Evolutionary conservation across 2,888 invertebrate genomes (phyloP).

Genomic region (Melipona beecheii): DNA sequence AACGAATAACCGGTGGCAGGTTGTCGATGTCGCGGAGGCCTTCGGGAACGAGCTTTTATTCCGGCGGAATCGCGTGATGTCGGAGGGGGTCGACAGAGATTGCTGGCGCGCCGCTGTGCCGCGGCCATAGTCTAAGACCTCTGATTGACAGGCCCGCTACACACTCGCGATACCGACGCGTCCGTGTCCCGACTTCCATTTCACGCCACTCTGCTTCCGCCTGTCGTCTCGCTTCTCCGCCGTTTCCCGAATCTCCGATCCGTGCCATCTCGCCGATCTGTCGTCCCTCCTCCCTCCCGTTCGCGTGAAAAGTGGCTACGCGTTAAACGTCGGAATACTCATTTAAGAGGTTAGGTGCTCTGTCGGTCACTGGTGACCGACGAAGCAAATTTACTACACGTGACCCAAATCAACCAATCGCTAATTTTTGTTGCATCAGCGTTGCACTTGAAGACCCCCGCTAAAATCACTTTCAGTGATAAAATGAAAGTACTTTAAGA

Average conservation of each 20-base stretch:
- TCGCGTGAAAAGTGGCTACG: no score
- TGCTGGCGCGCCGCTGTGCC: slow-evolving; percentile 46
- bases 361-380: no score
- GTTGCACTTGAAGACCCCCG: no score
- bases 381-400: no score
- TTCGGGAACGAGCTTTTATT: slow-evolving; percentile 54
- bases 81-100: slow-evolving; percentile 53
- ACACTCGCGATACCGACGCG: slow-evolving; percentile 64
- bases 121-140: slow-evolving; percentile 64
- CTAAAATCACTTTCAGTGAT: no score
- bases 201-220: slow-evolving; percentile 71
- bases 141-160: slow-evolving; percentile 70
- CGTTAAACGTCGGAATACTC: neutral
- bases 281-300: neutral
- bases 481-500: no score
- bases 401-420: no score
- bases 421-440: no score
- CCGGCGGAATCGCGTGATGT: slow-evolving; percentile 43
- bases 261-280: neutral
- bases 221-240: slow-evolving; percentile 66
- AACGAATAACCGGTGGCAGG: slow-evolving; percentile 60
- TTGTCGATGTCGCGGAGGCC: slow-evolving; percentile 58
- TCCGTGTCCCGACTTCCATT: slow-evolving; percentile 70
- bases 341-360: neutral
- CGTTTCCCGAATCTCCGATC: slow-evolving; percentile 51